phyloP scores from a whole-genome alignment of 2,888 invertebrate genomes.

The Chymomyza fuscimana region DNA sequence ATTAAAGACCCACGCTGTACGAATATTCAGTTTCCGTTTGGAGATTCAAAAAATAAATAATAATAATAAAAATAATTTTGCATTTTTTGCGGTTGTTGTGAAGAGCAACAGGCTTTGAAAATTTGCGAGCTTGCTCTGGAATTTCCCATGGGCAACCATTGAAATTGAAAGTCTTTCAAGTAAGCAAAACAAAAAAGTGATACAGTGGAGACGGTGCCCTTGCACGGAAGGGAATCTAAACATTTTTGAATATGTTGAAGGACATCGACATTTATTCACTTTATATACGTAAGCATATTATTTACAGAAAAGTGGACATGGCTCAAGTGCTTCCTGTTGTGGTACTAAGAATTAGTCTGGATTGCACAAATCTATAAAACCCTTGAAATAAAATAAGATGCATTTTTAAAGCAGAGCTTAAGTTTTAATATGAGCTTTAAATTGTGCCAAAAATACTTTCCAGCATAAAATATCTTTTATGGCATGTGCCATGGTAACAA shows the following conservation, averaged over 20 bases:
- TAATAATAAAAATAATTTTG: background rate
- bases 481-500: constrained; percentile 34
- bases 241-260: no score
- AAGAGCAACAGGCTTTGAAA: background rate
- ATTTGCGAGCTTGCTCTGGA: background rate
- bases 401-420: background rate
- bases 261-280: no score
- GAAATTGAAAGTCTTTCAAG: background rate
- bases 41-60: background rate
- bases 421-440: constrained; percentile 28
- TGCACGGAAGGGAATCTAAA: no score
- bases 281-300: no score
- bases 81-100: constrained; percentile 4
- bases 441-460: constrained; percentile 47
- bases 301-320: no score
- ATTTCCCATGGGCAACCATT: no score
- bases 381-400: constrained; percentile 19
- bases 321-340: no score
- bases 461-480: constrained; percentile 52
- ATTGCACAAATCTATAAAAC: background rate
- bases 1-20: constrained; percentile 55
- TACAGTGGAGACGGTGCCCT: background rate
- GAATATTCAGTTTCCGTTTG: constrained; percentile 15
- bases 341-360: no score
- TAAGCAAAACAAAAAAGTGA: constrained; percentile 16